Base-by-base conservation (phyloP, 1,140 invertebrate genomes). In the Ditylenchus dipsaci region DNA sequence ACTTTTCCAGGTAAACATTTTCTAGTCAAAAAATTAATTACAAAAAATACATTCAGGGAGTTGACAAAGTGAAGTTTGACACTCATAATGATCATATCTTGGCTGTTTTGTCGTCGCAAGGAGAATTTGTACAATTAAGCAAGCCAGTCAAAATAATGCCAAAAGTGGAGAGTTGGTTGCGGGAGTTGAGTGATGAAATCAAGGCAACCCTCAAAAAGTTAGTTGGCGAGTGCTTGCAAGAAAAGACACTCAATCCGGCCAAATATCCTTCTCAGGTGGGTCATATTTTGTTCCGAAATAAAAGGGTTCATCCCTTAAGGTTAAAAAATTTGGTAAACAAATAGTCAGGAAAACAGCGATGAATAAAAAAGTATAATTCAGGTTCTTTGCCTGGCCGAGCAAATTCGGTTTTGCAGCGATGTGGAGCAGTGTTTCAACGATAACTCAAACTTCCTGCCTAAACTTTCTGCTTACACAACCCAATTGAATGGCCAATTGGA, bases 111-210 rank as follows among this genome's bases (percentile, higher is more conserved):
- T 91, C 92, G 65, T 80, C 90, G 45, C 88, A 96, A 84, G 89
- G 91, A 69, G 91, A 95, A 87, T 84, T 89, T 43, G 89, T 97
- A n/a, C 82, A 85, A 8, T 85, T 99, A 27, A 86, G 87, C 19
- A 88, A 88, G 65, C 85, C 88, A 23, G 88, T 99, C 21, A 87
- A 89, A 81, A 89, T 94, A 65, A 88, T 88, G 8, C 87, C 88
- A 61, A 87, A 91, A 77, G 90, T 94, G 61, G 93, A 95, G 88
- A 85, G 88, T 38, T 96, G 93, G 93, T 84, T 96, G 13, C 88
- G 88, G 77, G 84, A 88, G 47, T 85, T 96, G 57, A 89, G 91
- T 26, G 87, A 86, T 13, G 89, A 91, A 84, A 92, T 96, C 87
- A 89, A 90, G 76, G 85, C 85, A 13, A 92, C 93, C 1, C 83